Base-by-base conservation (phyloP, 2,113 vertebrate species). In the Vidua macroura region DNA sequence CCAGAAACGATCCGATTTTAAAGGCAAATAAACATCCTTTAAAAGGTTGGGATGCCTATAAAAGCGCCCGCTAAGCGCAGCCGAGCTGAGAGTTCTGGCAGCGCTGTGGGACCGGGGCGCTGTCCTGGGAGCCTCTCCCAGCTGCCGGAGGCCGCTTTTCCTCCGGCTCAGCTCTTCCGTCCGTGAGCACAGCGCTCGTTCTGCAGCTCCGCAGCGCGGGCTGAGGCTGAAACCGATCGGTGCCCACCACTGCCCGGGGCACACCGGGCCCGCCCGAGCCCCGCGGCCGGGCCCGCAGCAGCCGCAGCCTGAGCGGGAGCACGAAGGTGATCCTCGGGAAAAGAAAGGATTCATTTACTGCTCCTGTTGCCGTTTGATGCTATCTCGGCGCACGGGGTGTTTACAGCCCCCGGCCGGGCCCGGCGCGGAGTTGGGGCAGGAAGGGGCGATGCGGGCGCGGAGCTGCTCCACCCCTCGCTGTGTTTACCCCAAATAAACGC, bases 401-500 rank as follows among this genome's bases (percentile, higher is more conserved):
- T 92, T 76, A 79, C 37, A 10, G 62, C 73, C 53, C 44, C 66
- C 77, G 2, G 21, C 25, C 3, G 1, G 43, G 80, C 58, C 28
- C 7, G 1, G n/a, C 1, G 1, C 70, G 28, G 37, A 41, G 16
- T 1, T 13, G 69, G 43, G 77, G 74, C 79, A 56, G 59, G 62
- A 77, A 60, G 31, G 43, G 67, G 60, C 8, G 5, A 90, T 5
- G 6, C 4, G 4, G 58, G 79, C 7, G 2, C 9, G 84, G 91
- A 95, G 85, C 70, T 44, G 77, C 91, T 83, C 96, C 93, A 59
- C 93, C 95, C 94, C 80, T n/a, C 11, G 0, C 43, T 19, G 31
- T 97, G 17, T 97, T 97, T 97, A 97, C 95, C 92, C 83, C 92
- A 96, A 97, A 97, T 56, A 96, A 74, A 76, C 9, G 30, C 31